Base-by-base conservation (phyloP, 2,113 vertebrate species). In the human region DNA sequence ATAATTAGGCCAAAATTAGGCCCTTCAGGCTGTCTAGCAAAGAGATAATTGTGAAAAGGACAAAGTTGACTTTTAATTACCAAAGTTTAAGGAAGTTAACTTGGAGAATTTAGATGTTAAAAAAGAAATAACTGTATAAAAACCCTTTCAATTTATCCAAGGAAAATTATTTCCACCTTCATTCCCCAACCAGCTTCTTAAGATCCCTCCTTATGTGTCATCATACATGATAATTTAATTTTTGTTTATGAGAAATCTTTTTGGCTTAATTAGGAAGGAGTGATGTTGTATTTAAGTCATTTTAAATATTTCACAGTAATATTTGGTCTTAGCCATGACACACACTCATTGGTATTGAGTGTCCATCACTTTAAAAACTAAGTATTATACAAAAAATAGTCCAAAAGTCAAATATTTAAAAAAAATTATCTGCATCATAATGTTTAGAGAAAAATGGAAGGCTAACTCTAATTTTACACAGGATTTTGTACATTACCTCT, bases 401-500 rank as follows among this genome's bases (percentile, higher is more conserved):
- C n/a, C 35, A 90, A 38, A 94, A 90, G 30, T 64, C 61, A 93
- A 92, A 57, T 43, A 68, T 55, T 93, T 57, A n/a, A 23, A 0
- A 90, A 96, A 94, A 96, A n/a, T 72, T 68, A 83, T 14, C 35
- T 40, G 23, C 9, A 85, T 66, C 18, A 85, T 66, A 12, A 78
- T 89, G 17, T 68, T 93, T 91, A 55, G 66, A 85, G 38, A 95
- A 96, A 96, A 85, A 92, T 2, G 94, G 20, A 66, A 86, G 75
- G 35, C 66, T 64, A 73, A 73, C 3, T 78, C 16, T 32, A 93
- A 64, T 89, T 93, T 76, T 91, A 79, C 27, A 38, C 18, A 93
- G 13, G 8, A 81, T 87, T 87, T 64, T 57, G 38, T 78, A n/a
- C 66, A 89, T 64, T 98, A 99, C 99, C 99, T 99, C 99, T 98